Evolutionary conservation across 2,113 vertebrate species (phyloP).

Genomic region (Labrus mixtus): DNA sequence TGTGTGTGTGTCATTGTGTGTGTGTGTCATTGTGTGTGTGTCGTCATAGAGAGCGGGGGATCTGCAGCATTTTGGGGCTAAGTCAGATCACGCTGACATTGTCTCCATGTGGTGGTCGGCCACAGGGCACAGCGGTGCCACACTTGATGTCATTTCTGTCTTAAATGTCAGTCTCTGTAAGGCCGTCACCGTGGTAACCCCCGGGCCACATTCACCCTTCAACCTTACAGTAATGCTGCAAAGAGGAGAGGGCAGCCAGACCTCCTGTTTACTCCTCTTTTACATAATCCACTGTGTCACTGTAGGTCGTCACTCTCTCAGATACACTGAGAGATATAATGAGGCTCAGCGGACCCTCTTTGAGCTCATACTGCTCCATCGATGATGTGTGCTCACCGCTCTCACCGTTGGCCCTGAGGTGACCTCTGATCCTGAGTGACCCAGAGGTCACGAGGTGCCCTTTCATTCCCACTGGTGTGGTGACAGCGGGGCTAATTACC

Average conservation of each 20-base stretch:
- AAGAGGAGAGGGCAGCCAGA: slow-evolving; percentile 61
- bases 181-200: slow-evolving; percentile 62
- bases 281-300: slow-evolving; percentile 72
- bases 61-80: slow-evolving; percentile 59
- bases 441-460: slow-evolving; percentile 57
- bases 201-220: slow-evolving; percentile 74
- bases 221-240: slow-evolving; percentile 71
- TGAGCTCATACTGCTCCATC: slow-evolving; percentile 14
- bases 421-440: slow-evolving; percentile 76
- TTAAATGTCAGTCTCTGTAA: slow-evolving; percentile 78
- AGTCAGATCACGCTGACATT: slow-evolving; percentile 72
- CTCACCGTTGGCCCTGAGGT: slow-evolving; percentile 52
- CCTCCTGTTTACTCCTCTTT: slow-evolving; percentile 69
- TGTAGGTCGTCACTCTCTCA: slow-evolving; percentile 45
- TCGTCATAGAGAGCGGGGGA: neutral
- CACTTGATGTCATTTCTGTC: slow-evolving; percentile 73
- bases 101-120: slow-evolving; percentile 59
- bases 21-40: neutral
- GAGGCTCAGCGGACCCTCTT: slow-evolving; percentile 28
- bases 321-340: slow-evolving; percentile 53
- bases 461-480: slow-evolving; percentile 71
- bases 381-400: slow-evolving; percentile 44
- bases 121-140: slow-evolving; percentile 68
- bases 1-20: slow-evolving; percentile 10
- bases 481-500: slow-evolving; percentile 77